phyloP scores from a whole-genome alignment of 2,113 vertebrate genomes.

The Brevimyrus niger region DNA sequence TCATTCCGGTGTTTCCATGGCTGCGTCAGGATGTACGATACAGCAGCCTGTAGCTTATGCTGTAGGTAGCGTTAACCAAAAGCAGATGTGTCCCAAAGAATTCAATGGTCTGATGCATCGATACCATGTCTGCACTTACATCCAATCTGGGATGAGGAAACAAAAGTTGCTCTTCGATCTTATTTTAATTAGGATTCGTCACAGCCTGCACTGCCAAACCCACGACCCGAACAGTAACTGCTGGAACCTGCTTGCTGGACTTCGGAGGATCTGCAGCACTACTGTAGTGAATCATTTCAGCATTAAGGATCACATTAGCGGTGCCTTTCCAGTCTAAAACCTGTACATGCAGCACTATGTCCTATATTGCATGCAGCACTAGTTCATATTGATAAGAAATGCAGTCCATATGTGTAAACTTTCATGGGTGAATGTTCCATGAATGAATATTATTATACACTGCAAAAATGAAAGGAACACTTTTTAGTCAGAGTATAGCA shows the following conservation, averaged over 20 bases:
- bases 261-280: neutral
- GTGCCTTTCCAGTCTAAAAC: neutral
- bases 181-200: neutral
- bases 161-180: neutral
- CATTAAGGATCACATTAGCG: neutral
- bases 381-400: neutral
- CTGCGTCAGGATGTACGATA: neutral
- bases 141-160: neutral
- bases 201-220: neutral
- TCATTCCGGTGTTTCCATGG: neutral
- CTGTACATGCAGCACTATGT: too few relatives aligned
- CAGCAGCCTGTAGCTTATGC: neutral
- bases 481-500: too few relatives aligned
- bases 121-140: neutral
- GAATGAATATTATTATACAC: too few relatives aligned
- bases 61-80: neutral
- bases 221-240: neutral
- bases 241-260: neutral
- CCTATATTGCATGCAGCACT: too few relatives aligned
- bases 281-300: neutral
- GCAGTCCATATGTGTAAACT: neutral
- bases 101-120: neutral
- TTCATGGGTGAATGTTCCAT: neutral
- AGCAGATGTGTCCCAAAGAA: neutral
- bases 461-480: too few relatives aligned